Conservation (phyloP, 2,797 vertebrate species). For the Peromyscus attwateri region DNA sequence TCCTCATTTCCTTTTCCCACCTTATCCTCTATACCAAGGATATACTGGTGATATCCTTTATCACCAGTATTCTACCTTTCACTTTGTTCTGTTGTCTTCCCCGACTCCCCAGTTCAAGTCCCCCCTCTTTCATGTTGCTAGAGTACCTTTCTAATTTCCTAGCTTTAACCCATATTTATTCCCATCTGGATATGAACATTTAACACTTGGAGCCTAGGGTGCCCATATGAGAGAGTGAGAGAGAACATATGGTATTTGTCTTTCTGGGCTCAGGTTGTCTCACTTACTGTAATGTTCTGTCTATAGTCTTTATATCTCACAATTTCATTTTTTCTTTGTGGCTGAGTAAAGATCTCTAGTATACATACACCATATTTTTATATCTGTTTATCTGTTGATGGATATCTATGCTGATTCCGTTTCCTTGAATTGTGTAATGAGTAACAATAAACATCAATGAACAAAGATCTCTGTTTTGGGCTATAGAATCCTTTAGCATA, state of each 20-base stretch:
- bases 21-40: background rate
- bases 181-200: background rate
- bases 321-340: background rate
- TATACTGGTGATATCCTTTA: too few relatives aligned
- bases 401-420: background rate
- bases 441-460: background rate
- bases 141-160: background rate
- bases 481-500: background rate
- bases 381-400: background rate
- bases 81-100: background rate
- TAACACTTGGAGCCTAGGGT: background rate
- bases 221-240: background rate
- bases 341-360: background rate
- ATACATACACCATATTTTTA: background rate
- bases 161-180: background rate
- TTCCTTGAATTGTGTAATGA: background rate
- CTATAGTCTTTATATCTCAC: background rate
- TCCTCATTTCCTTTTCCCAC: rapidly evolving
- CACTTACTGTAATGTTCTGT: background rate
- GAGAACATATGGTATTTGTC: background rate
- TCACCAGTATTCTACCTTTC: background rate
- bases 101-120: background rate
- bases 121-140: background rate
- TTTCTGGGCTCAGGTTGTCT: too few relatives aligned
- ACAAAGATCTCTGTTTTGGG: background rate